A percentile compares a stretch with the other conserved stretches of the same genome.
phyloP scores from a whole-genome alignment of 92 coral and sea anemone species.

The Phymanthus crucifer region DNA sequence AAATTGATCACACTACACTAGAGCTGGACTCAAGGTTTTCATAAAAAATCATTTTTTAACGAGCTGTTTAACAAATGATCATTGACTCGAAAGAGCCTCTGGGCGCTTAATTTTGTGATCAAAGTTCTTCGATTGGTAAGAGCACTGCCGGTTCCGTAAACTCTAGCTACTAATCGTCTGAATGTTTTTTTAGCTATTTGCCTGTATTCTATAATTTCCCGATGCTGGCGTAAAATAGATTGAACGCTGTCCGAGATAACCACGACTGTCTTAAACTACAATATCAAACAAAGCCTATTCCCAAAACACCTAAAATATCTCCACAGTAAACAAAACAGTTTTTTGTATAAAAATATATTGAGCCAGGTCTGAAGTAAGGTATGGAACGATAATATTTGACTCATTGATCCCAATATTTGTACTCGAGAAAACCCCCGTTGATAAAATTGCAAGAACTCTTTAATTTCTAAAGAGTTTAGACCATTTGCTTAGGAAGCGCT shows the following conservation, averaged over 20 bases:
- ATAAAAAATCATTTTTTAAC: neutral
- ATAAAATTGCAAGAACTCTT: neutral
- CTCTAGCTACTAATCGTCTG: neutral
- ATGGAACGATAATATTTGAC: neutral
- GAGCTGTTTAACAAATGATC: conserved; percentile 2
- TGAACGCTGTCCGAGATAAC: neutral
- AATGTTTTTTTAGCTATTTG: neutral
- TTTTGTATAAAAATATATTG: conserved; percentile 5
- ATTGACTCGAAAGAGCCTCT: neutral
- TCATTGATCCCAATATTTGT: neutral
- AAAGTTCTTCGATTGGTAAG: neutral
- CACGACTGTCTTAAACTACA: neutral
- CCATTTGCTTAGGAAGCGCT: neutral
- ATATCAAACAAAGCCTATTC: neutral
- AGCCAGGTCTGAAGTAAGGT: neutral
- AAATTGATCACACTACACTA: conserved; percentile 2
- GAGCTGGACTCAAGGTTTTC: too few relatives aligned
- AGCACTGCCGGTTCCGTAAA: neutral
- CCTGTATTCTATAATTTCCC: neutral
- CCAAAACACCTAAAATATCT: neutral
- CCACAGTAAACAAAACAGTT: neutral
- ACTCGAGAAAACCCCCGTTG: neutral
- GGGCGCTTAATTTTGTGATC: neutral
- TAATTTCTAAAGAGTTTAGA: neutral
- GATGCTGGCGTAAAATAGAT: neutral